Evolutionary conservation across 2,888 invertebrate species (phyloP).

Genomic region (Carterocephalus palaemon): DNA sequence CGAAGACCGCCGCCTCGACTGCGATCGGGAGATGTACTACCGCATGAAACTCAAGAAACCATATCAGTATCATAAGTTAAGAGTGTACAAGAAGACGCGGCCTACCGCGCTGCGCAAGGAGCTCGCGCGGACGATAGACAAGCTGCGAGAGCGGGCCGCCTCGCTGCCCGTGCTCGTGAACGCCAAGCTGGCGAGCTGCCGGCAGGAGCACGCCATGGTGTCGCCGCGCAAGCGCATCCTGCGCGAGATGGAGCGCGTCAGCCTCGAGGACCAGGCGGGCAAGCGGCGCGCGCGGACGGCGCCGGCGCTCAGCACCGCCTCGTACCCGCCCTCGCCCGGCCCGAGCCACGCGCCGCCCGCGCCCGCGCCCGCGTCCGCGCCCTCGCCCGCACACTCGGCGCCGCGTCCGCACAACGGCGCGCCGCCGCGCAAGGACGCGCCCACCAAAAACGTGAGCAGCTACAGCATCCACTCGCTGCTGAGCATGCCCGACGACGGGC

Average conservation of each 20-base stretch:
- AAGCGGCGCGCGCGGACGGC: conserved; percentile 79
- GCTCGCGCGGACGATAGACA: conserved; percentile 54
- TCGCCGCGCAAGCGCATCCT: conserved; percentile 91
- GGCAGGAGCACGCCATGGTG: conserved; percentile 80
- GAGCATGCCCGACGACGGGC: conserved; percentile 79
- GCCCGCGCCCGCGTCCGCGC: conserved; percentile 40
- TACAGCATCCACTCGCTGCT: conserved; percentile 92
- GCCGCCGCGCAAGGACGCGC: conserved; percentile 48
- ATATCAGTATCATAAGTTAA: conserved; percentile 73
- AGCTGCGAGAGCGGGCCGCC: conserved; percentile 61
- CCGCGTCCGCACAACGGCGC: conserved; percentile 48
- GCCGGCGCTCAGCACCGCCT: conserved; percentile 60
- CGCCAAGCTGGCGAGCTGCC: conserved; percentile 65
- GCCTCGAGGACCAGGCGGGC: conserved; percentile 82
- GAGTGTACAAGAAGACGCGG: conserved; percentile 70
- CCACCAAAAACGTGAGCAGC: conserved; percentile 81
- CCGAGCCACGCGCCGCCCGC: conserved; percentile 51
- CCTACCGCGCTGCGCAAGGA: conserved; percentile 55
- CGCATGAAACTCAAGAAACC: conserved; percentile 76
- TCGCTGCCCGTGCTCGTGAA: conserved; percentile 62
- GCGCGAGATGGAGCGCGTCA: conserved; percentile 88
- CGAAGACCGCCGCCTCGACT: conserved; percentile 57
- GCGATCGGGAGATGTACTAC: conserved; percentile 67
- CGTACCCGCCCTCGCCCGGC: conserved; percentile 42
- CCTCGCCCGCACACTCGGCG: conserved; percentile 48